Conservation (phyloP, 2,797 vertebrate species). For the Phoxinus dragarum region DNA sequence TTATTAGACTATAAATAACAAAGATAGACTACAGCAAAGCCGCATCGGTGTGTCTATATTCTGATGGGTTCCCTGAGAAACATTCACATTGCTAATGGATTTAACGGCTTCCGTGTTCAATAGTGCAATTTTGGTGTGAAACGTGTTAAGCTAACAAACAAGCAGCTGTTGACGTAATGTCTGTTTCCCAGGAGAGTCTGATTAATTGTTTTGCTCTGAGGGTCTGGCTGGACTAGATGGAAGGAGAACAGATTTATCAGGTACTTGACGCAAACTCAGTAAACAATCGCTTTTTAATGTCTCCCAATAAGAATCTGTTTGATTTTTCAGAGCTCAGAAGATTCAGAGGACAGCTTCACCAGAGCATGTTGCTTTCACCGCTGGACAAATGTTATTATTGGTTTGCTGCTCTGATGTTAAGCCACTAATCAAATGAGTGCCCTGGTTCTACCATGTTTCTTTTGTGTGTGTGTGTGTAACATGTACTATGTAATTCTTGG, state of each 20-base stretch:
- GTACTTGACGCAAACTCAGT: conserved; percentile 47
- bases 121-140: conserved; percentile 30
- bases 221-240: conserved; percentile 42
- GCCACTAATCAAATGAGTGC: not conserved
- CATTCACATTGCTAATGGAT: conserved; percentile 38
- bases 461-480: not conserved
- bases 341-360: conserved; percentile 23
- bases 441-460: not conserved
- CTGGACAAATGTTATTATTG: not conserved
- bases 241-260: conserved; percentile 52
- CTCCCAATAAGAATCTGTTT: conserved; percentile 38
- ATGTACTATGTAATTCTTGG: no score
- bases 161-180: conserved; percentile 24
- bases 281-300: conserved; percentile 65
- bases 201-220: conserved; percentile 47
- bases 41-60: not conserved
- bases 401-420: not conserved
- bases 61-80: conserved; percentile 18
- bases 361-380: not conserved
- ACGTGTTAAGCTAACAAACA: conserved; percentile 30
- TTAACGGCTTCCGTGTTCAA: conserved; percentile 16
- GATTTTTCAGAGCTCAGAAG: conserved; percentile 46
- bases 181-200: conserved; percentile 50
- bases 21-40: not conserved
- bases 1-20: conserved; percentile 47